Percentiles rank a stretch among this genome's conserved stretches.
Evolutionary conservation across 2,888 invertebrate species (phyloP).

Genomic region (Hermodice carunculata): DNA sequence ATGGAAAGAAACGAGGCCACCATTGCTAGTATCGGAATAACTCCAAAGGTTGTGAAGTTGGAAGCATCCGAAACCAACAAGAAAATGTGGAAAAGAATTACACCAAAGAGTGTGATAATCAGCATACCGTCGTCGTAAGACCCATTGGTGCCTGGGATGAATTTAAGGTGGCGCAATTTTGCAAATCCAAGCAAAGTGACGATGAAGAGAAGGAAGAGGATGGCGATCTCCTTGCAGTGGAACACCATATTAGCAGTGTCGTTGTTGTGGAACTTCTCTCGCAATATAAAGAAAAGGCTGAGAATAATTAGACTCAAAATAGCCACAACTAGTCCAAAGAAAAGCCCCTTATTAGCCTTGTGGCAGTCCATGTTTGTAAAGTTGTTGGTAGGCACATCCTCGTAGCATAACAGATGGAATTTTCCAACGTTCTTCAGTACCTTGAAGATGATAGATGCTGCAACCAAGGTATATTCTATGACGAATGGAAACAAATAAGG

Average conservation of each 20-base stretch:
- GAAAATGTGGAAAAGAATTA: neutral
- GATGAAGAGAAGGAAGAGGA: constrained; percentile 4
- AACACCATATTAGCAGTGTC: constrained; percentile 44
- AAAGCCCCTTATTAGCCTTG: constrained; percentile 70
- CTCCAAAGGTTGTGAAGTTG: neutral
- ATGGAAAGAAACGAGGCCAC: constrained; percentile 6
- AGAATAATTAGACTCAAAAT: constrained; percentile 63
- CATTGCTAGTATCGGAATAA: neutral
- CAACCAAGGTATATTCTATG: constrained; percentile 24
- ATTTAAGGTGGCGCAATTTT: constrained; percentile 5
- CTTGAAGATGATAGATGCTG: constrained; percentile 15
- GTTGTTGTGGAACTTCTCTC: neutral
- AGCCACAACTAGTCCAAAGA: constrained; percentile 68
- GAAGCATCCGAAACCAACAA: neutral
- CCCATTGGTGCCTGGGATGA: neutral
- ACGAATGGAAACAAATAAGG: constrained; percentile 28
- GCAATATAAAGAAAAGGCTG: constrained; percentile 61
- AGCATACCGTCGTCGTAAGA: neutral
- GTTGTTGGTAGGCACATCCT: too few species aligned
- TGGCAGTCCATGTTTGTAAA: constrained; percentile 61
- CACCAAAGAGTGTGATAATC: neutral
- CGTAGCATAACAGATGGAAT: too few species aligned
- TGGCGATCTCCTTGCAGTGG: constrained; percentile 2
- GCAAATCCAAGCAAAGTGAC: neutral
- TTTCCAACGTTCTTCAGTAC: constrained; percentile 15